Percentiles rank a stretch among this genome's conserved stretches.
phyloP scores from a whole-genome alignment of 92 coral and sea anemone species.

The Epizoanthus fatuus region DNA sequence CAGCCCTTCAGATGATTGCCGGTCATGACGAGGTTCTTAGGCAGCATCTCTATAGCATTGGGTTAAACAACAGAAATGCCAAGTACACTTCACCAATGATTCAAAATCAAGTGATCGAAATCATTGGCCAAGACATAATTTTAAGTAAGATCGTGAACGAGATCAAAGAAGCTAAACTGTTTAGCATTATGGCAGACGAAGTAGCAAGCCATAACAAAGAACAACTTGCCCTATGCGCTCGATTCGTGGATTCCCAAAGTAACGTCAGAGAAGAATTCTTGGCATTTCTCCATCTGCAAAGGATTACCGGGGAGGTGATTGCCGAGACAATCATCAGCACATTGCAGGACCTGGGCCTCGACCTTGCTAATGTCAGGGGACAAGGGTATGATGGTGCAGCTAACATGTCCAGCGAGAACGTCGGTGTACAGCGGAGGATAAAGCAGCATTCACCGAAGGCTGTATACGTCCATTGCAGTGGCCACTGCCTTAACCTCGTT shows the following conservation, averaged over 20 bases:
- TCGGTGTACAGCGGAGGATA: constrained; percentile 59
- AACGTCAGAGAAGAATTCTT: constrained; percentile 46
- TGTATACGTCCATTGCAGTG: constrained; percentile 64
- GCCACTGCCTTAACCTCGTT: constrained; percentile 61
- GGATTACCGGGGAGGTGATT: constrained; percentile 46
- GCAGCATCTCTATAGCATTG: not conserved
- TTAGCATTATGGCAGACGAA: constrained; percentile 22
- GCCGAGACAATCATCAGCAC: constrained; percentile 54
- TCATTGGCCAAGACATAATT: constrained; percentile 11
- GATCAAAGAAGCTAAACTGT: constrained; percentile 24
- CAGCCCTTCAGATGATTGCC: constrained; percentile 14
- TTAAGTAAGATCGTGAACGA: not conserved
- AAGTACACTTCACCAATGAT: constrained; percentile 10
- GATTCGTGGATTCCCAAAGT: constrained; percentile 29
- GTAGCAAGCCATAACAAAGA: constrained; percentile 32
- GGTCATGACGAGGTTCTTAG: too few species aligned
- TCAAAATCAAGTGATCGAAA: constrained; percentile 37
- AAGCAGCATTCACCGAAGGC: constrained; percentile 62
- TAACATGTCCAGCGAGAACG: constrained; percentile 54
- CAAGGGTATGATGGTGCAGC: constrained; percentile 76
- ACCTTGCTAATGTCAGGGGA: constrained; percentile 49
- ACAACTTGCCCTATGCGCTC: constrained; percentile 24
- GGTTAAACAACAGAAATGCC: constrained; percentile 15
- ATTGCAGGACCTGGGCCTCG: constrained; percentile 47
- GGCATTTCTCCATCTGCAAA: constrained; percentile 36